phyloP scores from a whole-genome alignment of 2,113 vertebrate genomes.

The Nothoprocta perdicaria region DNA sequence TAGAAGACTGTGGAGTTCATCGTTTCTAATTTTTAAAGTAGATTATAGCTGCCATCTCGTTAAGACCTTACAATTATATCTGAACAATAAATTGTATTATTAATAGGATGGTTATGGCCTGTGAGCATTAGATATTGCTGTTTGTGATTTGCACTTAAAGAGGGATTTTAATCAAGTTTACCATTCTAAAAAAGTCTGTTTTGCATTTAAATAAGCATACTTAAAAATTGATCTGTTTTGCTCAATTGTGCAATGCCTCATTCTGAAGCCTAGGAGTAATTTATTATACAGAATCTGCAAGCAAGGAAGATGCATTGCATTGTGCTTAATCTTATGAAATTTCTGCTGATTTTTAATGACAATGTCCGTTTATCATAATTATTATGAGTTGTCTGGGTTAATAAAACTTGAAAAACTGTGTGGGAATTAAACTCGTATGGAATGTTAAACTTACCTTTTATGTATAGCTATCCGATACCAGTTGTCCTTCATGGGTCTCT shows the following conservation, averaged over 20 bases:
- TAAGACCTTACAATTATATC: constrained; percentile 65
- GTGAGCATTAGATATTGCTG: constrained; percentile 67
- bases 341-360: constrained; percentile 78
- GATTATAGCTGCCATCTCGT: constrained; percentile 38
- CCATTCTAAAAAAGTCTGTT: constrained; percentile 71
- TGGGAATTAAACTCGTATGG: constrained; percentile 23
- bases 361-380: constrained; percentile 83
- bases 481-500: neutral
- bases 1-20: constrained; percentile 8
- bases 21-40: constrained; percentile 36
- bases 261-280: constrained; percentile 73
- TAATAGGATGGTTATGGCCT: constrained; percentile 72
- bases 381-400: constrained; percentile 75
- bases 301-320: constrained; percentile 74
- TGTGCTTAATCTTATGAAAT: constrained; percentile 77
- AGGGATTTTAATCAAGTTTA: constrained; percentile 79
- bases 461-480: neutral
- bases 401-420: constrained; percentile 70
- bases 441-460: constrained; percentile 45
- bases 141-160: constrained; percentile 74
- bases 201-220: constrained; percentile 79
- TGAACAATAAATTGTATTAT: constrained; percentile 74
- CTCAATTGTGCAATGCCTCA: constrained; percentile 78
- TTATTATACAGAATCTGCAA: constrained; percentile 72
- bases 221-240: constrained; percentile 80